Evolutionary conservation across 2,888 invertebrate genomes (phyloP).

Genomic region (Epinotia ramella): DNA sequence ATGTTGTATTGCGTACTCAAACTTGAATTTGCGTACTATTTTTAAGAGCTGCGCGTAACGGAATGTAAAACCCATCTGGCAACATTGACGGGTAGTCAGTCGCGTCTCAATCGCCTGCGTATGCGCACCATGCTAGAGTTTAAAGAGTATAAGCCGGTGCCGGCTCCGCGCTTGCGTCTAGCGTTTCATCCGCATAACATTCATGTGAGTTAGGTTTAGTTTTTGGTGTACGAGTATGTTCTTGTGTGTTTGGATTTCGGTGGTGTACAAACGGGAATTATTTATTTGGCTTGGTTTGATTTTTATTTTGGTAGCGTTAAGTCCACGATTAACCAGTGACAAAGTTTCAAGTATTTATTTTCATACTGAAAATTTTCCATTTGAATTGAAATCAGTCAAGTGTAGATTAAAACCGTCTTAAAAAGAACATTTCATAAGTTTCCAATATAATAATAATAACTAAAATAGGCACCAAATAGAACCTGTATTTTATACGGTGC

Average conservation of each 20-base stretch:
- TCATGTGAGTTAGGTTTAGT: conserved; percentile 67
- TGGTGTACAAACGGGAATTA: neutral
- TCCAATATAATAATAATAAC: too few species aligned
- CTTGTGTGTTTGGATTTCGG: neutral
- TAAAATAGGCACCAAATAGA: too few species aligned
- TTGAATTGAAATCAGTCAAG: too few species aligned
- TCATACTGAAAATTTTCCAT: too few species aligned
- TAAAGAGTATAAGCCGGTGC: conserved; percentile 58
- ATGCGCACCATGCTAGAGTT: conserved; percentile 47
- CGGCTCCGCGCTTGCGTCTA: conserved; percentile 74
- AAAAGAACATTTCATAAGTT: too few species aligned
- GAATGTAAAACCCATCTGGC: too few species aligned
- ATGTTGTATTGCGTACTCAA: too few species aligned
- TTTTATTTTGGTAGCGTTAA: neutral
- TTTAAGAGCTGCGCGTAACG: too few species aligned
- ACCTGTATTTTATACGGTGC: too few species aligned
- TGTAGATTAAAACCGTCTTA: too few species aligned
- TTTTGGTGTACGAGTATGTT: neutral
- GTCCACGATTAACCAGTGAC: neutral
- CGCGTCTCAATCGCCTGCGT: conserved; percentile 54
- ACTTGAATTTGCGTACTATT: too few species aligned
- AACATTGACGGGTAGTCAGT: conserved; percentile 39
- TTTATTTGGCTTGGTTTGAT: neutral
- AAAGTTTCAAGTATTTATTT: neutral
- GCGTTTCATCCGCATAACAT: conserved; percentile 79